Conservation (phyloP, 2,113 vertebrate genomes). For the Sinocyclocheilus anshuiensis region DNA sequence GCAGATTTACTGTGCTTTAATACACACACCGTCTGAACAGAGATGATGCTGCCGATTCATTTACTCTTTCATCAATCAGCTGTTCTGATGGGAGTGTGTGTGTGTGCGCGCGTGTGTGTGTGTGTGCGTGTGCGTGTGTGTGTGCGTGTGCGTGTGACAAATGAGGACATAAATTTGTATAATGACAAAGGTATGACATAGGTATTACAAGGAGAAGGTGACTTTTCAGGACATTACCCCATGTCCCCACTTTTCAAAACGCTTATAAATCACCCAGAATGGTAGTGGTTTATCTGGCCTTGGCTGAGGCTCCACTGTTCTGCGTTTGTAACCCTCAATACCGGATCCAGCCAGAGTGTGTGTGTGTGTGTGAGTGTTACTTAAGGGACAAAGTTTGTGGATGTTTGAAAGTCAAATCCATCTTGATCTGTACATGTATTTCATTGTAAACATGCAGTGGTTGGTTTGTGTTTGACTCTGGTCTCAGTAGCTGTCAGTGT, state of each 20-base stretch:
- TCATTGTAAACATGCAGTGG: background rate
- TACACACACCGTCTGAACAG: background rate
- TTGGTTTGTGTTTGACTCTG: background rate
- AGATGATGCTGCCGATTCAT: background rate
- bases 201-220: too few species aligned
- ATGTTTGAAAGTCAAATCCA: background rate
- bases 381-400: background rate
- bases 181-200: too few species aligned
- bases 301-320: constrained; percentile 35
- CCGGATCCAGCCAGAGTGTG: background rate
- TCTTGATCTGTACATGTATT: background rate
- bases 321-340: constrained; percentile 42
- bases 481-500: background rate
- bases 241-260: too few species aligned
- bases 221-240: too few species aligned
- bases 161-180: too few species aligned
- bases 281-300: constrained; percentile 51
- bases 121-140: too few species aligned
- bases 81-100: background rate
- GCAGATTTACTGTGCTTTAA: background rate
- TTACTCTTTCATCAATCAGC: background rate
- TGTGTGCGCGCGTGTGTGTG: background rate
- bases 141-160: too few species aligned
- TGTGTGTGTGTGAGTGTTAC: background rate
- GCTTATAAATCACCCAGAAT: too few species aligned